Evolutionary conservation across 2,797 vertebrate species (phyloP), one percentile per base, ranked within the genome.

Genomic region (Brachymystax lenok): DNA sequence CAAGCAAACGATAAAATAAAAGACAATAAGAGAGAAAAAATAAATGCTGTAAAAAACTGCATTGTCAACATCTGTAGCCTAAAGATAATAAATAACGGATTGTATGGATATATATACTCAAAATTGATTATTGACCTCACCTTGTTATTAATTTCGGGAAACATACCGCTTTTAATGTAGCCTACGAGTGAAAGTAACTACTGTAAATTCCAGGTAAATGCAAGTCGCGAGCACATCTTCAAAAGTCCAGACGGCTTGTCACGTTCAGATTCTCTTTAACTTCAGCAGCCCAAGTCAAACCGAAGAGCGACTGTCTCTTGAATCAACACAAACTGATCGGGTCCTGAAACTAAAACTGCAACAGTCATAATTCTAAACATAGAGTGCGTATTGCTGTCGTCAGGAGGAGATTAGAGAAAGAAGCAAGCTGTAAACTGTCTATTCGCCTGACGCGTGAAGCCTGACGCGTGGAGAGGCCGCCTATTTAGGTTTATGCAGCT

Each of bases 111-210:
- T 27, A 28, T 17, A 71, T 27, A 27, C 66, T 5, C 17, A 24
- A 63, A 24, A 68, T 68, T 1, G 12, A 68, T 17, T 59, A 5
- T 3, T 28, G 3, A 33, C 5, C 54, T 40, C 88, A 95, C 94
- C 93, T 94, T 94, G 88, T 88, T 94, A 75, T 94, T 95, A 61
- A 95, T 95, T 88, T 95, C 94, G 79, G 94, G 94, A 85, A 95
- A 87, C 94, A 95, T 95, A 80, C 68, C 89, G 84, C 16, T 28
- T 46, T 67, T 19, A 8, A 52, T 5, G n/a, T 64, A 35, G 8
- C 14, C 21, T 27, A n/a, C 54, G 27, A 6, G 67, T 74, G 56
- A 40, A 46, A 46, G 40, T 46, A 54, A 63, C 54, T 6, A 71
- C 35, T 69, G 68, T 40, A 73, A 80, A 83, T 74, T 80, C 82